Conservation (phyloP, 2,888 invertebrate genomes). For the Villa cingulata region DNA sequence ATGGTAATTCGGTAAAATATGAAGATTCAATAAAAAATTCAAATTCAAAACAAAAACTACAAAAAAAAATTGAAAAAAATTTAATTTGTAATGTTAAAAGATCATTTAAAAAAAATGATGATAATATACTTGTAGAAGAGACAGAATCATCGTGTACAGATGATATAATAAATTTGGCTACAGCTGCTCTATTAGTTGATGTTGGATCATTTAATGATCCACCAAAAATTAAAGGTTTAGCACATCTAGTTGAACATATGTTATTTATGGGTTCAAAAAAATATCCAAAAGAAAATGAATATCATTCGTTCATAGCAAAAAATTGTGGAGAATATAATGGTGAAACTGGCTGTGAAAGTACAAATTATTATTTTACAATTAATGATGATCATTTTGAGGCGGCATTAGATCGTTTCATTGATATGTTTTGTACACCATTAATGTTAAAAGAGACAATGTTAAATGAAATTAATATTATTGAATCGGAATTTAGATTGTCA, state of each 20-base stretch:
- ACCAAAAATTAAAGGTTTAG: slow-evolving; percentile 54
- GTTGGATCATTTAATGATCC: slow-evolving; percentile 65
- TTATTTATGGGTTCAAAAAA: slow-evolving; percentile 78
- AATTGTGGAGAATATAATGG: slow-evolving; percentile 71
- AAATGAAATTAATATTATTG: slow-evolving; percentile 66
- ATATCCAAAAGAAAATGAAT: slow-evolving; percentile 67
- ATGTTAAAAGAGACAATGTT: slow-evolving; percentile 66
- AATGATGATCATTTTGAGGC: slow-evolving; percentile 55
- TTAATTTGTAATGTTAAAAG: no score
- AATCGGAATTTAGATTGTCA: slow-evolving; percentile 71
- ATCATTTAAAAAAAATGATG: no score
- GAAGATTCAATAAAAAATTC: no score
- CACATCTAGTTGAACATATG: slow-evolving; percentile 78
- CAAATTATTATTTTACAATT: slow-evolving; percentile 72
- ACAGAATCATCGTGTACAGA: no score
- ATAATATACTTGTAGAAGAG: not conserved
- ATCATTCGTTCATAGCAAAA: slow-evolving; percentile 60
- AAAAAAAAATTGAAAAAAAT: not conserved
- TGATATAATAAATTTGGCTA: slow-evolving; percentile 36
- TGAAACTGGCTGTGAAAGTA: slow-evolving; percentile 65
- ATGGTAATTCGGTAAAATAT: no score
- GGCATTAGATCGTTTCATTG: slow-evolving; percentile 65
- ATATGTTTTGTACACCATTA: slow-evolving; percentile 71
- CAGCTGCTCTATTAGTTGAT: slow-evolving; percentile 53
- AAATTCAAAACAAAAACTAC: no score